Percentiles rank a stretch among this genome's conserved stretches.
Conservation (phyloP, 2,888 invertebrate genomes). For the Scaptomyza tumidula region DNA sequence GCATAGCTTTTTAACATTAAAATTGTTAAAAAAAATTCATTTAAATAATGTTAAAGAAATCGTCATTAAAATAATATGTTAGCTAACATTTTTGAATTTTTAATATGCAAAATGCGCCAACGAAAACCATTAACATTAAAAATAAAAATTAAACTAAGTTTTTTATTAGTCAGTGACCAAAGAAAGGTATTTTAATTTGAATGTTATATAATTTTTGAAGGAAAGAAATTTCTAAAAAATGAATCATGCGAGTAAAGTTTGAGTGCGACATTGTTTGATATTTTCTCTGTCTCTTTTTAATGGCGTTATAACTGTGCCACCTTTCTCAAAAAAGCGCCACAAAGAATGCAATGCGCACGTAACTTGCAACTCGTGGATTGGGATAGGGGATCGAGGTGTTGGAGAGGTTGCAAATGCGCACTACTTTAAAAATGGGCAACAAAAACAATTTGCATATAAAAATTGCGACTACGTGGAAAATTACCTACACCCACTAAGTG, state of each 20-base stretch:
- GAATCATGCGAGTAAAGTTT: not conserved
- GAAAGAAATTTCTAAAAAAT: not conserved
- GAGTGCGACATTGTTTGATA: not conserved
- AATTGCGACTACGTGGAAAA: constrained; percentile 67
- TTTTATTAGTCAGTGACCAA: no score
- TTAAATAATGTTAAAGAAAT: no score
- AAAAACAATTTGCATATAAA: constrained; percentile 72
- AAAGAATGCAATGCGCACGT: constrained; percentile 33
- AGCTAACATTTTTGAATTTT: no score
- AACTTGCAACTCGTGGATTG: not conserved
- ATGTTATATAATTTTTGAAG: not conserved
- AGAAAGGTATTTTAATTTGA: not conserved
- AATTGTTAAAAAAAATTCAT: no score
- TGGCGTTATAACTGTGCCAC: constrained; percentile 44
- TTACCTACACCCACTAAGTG: constrained; percentile 67
- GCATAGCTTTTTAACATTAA: no score
- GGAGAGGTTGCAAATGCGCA: constrained; percentile 3
- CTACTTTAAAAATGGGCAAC: constrained; percentile 41
- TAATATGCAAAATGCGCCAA: no score
- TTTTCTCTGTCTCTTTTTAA: constrained; percentile 5
- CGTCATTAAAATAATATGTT: no score
- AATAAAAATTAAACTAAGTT: no score
- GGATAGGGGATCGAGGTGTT: not conserved
- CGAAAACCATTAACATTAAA: no score
- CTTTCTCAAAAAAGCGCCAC: constrained; percentile 6